phyloP scores from a whole-genome alignment of 2,797 vertebrate species.

The Sebastes alutus region DNA sequence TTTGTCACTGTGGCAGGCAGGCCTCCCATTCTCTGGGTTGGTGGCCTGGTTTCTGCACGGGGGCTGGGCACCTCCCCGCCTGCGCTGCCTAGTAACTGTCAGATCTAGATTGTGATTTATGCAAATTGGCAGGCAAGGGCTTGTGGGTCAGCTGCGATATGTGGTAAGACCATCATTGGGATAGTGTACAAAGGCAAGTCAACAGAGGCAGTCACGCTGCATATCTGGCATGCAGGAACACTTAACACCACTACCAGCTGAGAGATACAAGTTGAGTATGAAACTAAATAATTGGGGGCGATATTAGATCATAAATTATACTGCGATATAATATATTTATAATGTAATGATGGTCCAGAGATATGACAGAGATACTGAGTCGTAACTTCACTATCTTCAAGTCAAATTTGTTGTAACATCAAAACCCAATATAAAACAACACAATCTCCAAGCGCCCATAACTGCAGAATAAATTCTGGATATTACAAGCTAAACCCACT shows the following conservation, averaged over 20 bases:
- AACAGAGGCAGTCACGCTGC: constrained; percentile 23
- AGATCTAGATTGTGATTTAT: constrained; percentile 82
- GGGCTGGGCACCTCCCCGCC: constrained; percentile 68
- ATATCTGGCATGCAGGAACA: constrained; percentile 2
- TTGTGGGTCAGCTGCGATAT: constrained; percentile 79
- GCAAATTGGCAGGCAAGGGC: constrained; percentile 81
- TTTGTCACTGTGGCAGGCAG: constrained; percentile 82
- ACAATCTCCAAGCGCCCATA: background rate
- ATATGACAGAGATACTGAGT: background rate
- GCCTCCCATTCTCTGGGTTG: constrained; percentile 77
- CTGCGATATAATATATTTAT: background rate
- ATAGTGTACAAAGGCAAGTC: constrained; percentile 49
- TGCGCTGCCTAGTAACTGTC: constrained; percentile 84
- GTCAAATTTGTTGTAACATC: background rate
- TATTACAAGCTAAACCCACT: constrained; percentile 21
- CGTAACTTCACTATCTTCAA: background rate
- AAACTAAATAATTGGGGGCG: background rate
- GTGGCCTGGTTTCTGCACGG: constrained; percentile 80
- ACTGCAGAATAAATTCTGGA: constrained; percentile 22
- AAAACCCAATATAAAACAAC: background rate
- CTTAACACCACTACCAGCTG: background rate
- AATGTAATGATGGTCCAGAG: background rate
- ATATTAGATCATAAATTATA: background rate
- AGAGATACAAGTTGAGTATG: background rate
- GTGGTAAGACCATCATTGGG: constrained; percentile 69